Base-by-base conservation (phyloP, 2,797 vertebrate species). In the Myotis planiceps region DNA sequence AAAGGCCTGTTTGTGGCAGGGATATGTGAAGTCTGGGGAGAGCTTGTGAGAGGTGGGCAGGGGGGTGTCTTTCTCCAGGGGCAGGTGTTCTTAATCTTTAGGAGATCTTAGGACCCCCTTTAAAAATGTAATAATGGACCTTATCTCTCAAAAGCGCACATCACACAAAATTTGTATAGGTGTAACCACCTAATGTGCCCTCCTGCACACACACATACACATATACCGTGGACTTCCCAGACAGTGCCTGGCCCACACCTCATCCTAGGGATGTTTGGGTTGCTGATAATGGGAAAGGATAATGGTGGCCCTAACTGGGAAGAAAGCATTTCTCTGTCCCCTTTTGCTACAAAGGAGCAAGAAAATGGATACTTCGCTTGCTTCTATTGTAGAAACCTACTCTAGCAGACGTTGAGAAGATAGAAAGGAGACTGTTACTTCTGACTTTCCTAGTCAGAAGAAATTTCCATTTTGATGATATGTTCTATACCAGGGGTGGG, bases 101-200 rank as follows among this genome's bases (percentile, higher is more conserved):
- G 63, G 45, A 55, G 23, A 58, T 95, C 29, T 95, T 76, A 75
- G 66, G 18, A 71, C 37, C 27, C 49, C 3, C 49, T 85, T 82
- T 90, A 49, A 90, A 66, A 60, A 47, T 76, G 34, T 66, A 21
- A 53, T 81, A 60, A 42, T 87, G 65, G 18, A 42, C 21, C 51
- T 92, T 71, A 71, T 34, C 60, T 60, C 47, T 47, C 27, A 34
- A 5, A 93, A 89, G 71, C 23, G 4, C 21, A 37, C 6, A 66
- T 19, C 25, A 86, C 45, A 49, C 37, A 96, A 12, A 84, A 53
- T 53, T 82, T 66, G 55, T 9, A 29, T 6, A 60, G 29, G 45
- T 23, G 0, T 60, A 15, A 66, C 25, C 0, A 27, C 23, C 23
- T 53, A 45, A 18, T 10, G 2, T 29, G 18, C 51, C 19, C n/a